A percentile compares a stretch with the other conserved stretches of the same genome.
Evolutionary conservation across 2,797 vertebrate species (phyloP).

Genomic region (Chanos chanos): DNA sequence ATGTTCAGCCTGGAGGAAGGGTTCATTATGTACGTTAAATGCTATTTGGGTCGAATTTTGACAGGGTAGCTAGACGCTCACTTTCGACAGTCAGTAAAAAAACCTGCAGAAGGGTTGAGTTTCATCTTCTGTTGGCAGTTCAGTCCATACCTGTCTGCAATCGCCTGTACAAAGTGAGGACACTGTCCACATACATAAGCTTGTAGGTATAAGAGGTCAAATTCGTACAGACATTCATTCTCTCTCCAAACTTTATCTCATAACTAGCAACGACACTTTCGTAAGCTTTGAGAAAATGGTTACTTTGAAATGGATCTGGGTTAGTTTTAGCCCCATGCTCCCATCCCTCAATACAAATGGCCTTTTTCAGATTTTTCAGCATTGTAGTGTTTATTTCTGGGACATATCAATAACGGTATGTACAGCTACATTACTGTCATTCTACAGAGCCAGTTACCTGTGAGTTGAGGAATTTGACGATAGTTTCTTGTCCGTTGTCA

Average conservation of each 20-base stretch:
- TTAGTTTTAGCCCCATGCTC: too few relatives aligned
- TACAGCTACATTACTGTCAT: not conserved
- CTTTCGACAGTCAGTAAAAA: conserved; percentile 71
- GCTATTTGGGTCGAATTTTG: not conserved
- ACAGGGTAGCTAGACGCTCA: conserved; percentile 51
- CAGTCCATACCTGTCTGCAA: conserved; percentile 45
- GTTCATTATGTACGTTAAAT: not conserved
- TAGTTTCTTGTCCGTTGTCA: conserved; percentile 67
- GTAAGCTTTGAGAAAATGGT: too few relatives aligned
- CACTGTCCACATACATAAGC: conserved; percentile 61
- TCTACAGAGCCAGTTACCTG: conserved; percentile 56
- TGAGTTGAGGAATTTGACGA: conserved; percentile 62
- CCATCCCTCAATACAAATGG: too few relatives aligned
- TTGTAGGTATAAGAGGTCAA: not conserved
- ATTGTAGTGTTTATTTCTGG: too few relatives aligned
- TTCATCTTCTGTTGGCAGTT: conserved; percentile 61
- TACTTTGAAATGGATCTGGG: too few relatives aligned
- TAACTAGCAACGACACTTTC: too few relatives aligned
- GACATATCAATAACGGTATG: not conserved
- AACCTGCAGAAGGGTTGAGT: conserved; percentile 56
- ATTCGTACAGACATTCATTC: too few relatives aligned
- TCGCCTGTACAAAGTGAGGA: conserved; percentile 54
- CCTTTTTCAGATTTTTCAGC: too few relatives aligned
- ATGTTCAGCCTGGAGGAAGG: not conserved
- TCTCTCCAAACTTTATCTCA: too few relatives aligned